These are phyloP conservation scores for Mythimna pallens DNA, from an alignment of 2,888 invertebrate species.

Conservation along the genomic window DNA sequence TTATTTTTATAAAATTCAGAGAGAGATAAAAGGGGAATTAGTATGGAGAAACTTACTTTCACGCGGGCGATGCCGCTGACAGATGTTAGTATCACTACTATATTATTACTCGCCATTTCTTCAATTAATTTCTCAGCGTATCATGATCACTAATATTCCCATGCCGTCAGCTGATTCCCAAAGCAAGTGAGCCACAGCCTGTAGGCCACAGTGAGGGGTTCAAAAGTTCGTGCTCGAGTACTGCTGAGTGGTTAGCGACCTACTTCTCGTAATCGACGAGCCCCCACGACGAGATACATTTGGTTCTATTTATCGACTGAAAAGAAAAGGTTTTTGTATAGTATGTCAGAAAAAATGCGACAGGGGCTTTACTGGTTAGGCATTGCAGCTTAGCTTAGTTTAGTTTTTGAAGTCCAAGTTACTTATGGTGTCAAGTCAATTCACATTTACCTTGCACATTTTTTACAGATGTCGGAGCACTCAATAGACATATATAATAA, in stretches of 20 bases:
- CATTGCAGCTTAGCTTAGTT: too few relatives aligned
- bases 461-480: too few relatives aligned
- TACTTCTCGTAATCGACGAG: conserved; percentile 29
- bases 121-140: not conserved
- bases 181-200: conserved; percentile 13
- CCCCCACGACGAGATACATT: conserved; percentile 1
- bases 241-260: conserved; percentile 40
- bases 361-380: not conserved
- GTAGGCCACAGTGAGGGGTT: conserved; percentile 24
- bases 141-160: not conserved
- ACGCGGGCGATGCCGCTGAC: too few relatives aligned
- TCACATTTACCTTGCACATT: too few relatives aligned
- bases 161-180: conserved; percentile 26
- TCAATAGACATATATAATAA: too few relatives aligned
- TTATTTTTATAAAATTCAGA: too few relatives aligned
- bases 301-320: not conserved
- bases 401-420: too few relatives aligned
- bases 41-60: too few relatives aligned
- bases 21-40: too few relatives aligned
- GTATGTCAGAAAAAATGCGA: not conserved
- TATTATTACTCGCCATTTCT: too few relatives aligned
- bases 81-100: too few relatives aligned
- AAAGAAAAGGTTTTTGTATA: not conserved
- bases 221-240: conserved; percentile 35
- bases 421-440: too few relatives aligned